phyloP scores from a whole-genome alignment of 2,888 invertebrate species.

The Oscheius sp. region DNA sequence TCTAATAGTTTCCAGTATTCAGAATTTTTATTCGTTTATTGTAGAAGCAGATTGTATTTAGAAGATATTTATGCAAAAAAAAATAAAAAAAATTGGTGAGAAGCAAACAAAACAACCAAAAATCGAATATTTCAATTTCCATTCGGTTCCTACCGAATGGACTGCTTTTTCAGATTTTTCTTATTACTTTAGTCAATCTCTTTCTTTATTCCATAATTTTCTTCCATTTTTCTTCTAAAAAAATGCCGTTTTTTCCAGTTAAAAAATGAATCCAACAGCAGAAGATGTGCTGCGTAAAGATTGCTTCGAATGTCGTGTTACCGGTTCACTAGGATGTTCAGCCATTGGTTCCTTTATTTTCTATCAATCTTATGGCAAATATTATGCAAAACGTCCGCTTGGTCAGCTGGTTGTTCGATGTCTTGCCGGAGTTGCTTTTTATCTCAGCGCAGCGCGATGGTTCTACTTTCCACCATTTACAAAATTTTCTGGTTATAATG shows the following conservation, averaged over 20 bases:
- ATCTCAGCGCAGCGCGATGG: conserved; percentile 33
- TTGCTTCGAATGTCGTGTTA: conserved; percentile 35
- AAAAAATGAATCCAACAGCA: conserved; percentile 10
- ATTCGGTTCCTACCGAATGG: not conserved
- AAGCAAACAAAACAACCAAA: not conserved
- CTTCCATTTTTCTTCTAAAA: no score
- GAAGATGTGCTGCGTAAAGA: conserved; percentile 21
- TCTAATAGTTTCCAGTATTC: not conserved
- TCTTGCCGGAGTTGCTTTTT: conserved; percentile 25
- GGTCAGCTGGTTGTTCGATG: conserved; percentile 8
- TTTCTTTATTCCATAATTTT: not conserved
- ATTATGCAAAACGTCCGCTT: conserved; percentile 12
- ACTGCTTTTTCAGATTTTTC: not conserved
- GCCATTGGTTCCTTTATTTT: conserved; percentile 25
- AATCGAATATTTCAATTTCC: not conserved
- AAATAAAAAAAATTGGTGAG: not conserved
- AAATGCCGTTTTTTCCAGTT: not conserved
- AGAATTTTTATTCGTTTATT: not conserved
- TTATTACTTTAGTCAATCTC: not conserved
- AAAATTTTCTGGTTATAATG: not conserved
- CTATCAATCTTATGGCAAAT: conserved; percentile 21
- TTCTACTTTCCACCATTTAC: conserved; percentile 35
- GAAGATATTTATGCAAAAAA: not conserved
- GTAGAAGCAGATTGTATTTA: no score
- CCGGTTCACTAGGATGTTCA: conserved; percentile 16